phyloP scores from a whole-genome alignment of 1,140 invertebrate genomes.

The Drosophila orosa region DNA sequence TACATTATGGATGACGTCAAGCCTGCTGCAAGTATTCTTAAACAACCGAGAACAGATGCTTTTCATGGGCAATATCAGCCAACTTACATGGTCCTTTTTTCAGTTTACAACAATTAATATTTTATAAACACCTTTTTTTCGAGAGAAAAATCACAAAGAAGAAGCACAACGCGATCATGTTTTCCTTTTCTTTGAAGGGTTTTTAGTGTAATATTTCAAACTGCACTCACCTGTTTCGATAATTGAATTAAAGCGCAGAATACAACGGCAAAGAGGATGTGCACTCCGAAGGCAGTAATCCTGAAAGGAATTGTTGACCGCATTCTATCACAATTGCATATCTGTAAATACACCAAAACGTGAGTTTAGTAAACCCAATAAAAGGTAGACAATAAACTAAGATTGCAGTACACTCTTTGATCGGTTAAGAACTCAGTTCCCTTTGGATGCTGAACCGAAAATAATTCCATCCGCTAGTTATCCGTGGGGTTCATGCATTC shows the following conservation, averaged over 20 bases:
- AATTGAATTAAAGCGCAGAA: conserved; percentile 34
- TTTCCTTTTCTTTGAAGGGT: not conserved
- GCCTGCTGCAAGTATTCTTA: not conserved
- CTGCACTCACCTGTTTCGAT: conserved; percentile 37
- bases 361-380: not conserved
- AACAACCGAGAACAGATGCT: conserved; percentile 9
- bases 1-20: conserved; percentile 9
- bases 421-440: conserved; percentile 1
- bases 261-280: conserved; percentile 26
- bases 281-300: conserved; percentile 27
- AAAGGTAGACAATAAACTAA: not conserved
- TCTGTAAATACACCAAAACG: conserved; percentile 12
- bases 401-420: not conserved
- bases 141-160: not conserved
- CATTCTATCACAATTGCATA: conserved; percentile 50
- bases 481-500: conserved; percentile 5
- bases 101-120: not conserved
- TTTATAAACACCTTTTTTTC: not conserved
- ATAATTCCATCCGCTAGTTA: not conserved
- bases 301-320: conserved; percentile 28
- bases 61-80: not conserved
- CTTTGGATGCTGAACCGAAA: conserved; percentile 8
- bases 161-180: no score
- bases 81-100: conserved; percentile 4
- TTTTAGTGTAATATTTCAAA: not conserved